A percentile compares a stretch with the other conserved stretches of the same genome.
These are phyloP conservation scores for Argyresthia albistria DNA, from an alignment of 2,888 invertebrate genomes.

Conservation along the genomic window DNA sequence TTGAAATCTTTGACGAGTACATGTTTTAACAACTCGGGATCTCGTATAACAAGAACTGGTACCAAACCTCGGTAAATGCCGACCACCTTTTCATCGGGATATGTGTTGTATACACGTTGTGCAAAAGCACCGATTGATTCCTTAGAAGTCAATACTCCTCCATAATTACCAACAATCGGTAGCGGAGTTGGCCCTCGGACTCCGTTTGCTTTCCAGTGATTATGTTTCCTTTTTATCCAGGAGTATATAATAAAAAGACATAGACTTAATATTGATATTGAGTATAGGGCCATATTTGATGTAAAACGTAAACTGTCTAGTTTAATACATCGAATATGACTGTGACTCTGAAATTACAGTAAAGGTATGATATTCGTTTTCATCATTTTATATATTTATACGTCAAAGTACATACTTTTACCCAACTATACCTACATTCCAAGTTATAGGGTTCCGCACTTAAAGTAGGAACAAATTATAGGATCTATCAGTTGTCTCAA, in stretches of 20 bases:
- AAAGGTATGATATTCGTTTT: no score
- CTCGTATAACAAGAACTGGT: slow-evolving; percentile 36
- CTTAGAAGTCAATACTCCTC: neutral
- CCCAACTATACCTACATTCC: no score
- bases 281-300: neutral
- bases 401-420: no score
- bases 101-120: no score
- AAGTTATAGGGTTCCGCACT: no score
- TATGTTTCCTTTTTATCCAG: neutral
- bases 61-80: slow-evolving; percentile 30
- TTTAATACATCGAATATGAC: no score
- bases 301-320: no score
- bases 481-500: no score
- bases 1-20: slow-evolving; percentile 20
- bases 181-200: neutral
- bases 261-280: neutral
- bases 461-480: no score
- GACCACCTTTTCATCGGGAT: slow-evolving; percentile 29
- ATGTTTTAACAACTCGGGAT: slow-evolving; percentile 34
- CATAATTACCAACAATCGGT: neutral
- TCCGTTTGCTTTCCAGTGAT: neutral
- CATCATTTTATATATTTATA: no score
- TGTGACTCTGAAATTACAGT: no score
- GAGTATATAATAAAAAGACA: neutral
- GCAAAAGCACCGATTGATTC: no score